Conservation (phyloP, 2,888 invertebrate species). For the Cordilura impudica region DNA sequence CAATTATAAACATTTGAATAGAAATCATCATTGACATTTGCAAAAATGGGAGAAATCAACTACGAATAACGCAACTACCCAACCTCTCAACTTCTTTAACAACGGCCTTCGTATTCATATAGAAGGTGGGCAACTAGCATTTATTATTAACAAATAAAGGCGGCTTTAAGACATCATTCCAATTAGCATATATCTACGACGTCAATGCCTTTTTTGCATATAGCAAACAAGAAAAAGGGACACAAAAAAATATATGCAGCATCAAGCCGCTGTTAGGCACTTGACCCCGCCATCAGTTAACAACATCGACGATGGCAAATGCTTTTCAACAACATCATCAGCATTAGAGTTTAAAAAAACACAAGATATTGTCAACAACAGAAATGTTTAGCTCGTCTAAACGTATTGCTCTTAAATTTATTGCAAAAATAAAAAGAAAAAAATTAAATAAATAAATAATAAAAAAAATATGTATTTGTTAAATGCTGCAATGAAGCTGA, state of each 20-base stretch:
- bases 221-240: constrained; percentile 14
- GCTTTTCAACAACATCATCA: background rate
- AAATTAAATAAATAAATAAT: constrained; percentile 33
- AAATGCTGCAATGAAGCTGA: constrained; percentile 56
- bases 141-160: constrained; percentile 28
- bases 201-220: constrained; percentile 8
- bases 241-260: background rate
- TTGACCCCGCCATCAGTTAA: constrained; percentile 12
- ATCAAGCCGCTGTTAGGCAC: constrained; percentile 1
- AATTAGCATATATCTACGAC: constrained; percentile 8
- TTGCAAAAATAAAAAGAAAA: constrained; percentile 25
- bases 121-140: background rate
- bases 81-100: no score
- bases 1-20: no score
- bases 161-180: constrained; percentile 13
- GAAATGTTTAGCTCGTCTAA: background rate
- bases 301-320: background rate
- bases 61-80: no score
- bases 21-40: no score
- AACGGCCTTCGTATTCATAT: no score
- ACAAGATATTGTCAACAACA: background rate
- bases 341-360: no score
- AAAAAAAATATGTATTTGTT: constrained; percentile 51
- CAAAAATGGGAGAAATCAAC: no score
- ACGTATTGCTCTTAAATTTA: constrained; percentile 6